Evolutionary conservation across 2,888 invertebrate species (phyloP), one percentile per base, ranked within the genome.

Genomic region (Mechanitis messenoides): DNA sequence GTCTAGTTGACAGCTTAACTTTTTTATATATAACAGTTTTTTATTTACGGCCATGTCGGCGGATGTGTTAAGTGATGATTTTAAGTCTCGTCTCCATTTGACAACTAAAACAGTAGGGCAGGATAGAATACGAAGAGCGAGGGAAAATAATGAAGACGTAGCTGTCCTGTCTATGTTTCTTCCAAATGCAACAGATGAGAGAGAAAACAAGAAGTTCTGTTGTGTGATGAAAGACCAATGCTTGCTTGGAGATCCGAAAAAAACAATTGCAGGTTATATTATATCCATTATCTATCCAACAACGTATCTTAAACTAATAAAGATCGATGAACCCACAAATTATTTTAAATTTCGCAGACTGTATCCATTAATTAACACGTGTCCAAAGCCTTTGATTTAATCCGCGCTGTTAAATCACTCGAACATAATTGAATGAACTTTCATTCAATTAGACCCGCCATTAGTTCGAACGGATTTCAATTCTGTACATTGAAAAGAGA

Each of bases 101-200:
- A 93, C 93, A 70, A 94, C 94, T 57, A 95, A 95, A 90, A 95
- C 94, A 46, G 94, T 95, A 58, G 95, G 95, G n/a, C 94, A 94
- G 75, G 95, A 96, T 20, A 91, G 95, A 79, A 95, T 96, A 76
- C 92, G 93, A 72, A 92, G 93, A 78, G 95, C 96, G 66, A 92
- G 93, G 85, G 95, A 95, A 74, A 93, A 93, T 79, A 95, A 96
- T 84, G 96, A 96, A 87, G 97, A 97, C 87, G 93, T 96, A 65
- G 96, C 96, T 59, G 93, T 97, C 73, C 89, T 96, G 73, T 95
- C 96, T 69, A 95, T 96, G 94, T 95, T 96, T 77, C 90, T 96
- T 65, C 94, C 96, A 55, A 92, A 91, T 72, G 91, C 92, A 46
- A 91, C 91, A 56, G 92, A 92, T 74, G 92, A 92, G 63, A 78